Conservation (phyloP, 2,888 invertebrate genomes). For the Drosophila nigritarsus region DNA sequence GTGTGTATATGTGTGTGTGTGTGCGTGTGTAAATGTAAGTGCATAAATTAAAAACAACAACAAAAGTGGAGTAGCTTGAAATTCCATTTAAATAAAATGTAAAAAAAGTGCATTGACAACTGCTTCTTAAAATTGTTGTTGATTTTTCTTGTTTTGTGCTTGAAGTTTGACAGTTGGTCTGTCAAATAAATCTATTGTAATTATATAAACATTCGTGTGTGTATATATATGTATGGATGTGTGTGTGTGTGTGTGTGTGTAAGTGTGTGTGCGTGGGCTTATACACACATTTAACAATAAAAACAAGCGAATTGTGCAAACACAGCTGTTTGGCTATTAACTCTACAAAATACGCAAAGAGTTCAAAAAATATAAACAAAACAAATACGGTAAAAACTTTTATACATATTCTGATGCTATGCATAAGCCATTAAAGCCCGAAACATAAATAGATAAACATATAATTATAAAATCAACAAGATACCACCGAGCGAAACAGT, state of each 20-base stretch:
- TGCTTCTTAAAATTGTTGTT: slow-evolving; percentile 40
- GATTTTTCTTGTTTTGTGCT: slow-evolving; percentile 38
- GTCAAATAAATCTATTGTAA: slow-evolving; percentile 57
- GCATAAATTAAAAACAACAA: slow-evolving; percentile 52
- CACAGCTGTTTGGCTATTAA: slow-evolving; percentile 63
- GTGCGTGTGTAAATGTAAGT: slow-evolving; percentile 44
- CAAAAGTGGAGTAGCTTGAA: slow-evolving; percentile 52
- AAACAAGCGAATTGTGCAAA: slow-evolving; percentile 49
- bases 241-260: slow-evolving; percentile 1
- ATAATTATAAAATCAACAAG: slow-evolving; percentile 35
- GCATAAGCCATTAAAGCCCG: slow-evolving; percentile 27
- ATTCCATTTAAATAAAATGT: slow-evolving; percentile 42
- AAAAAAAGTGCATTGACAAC: slow-evolving; percentile 52
- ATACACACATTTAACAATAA: slow-evolving; percentile 12
- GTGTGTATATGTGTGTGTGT: slow-evolving; percentile 14
- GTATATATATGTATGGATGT: too few species aligned
- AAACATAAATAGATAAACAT: slow-evolving; percentile 46
- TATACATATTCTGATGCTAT: slow-evolving; percentile 21
- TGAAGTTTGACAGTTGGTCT: slow-evolving; percentile 49
- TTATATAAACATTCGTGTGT: slow-evolving; percentile 13
- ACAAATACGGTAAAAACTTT: slow-evolving; percentile 14
- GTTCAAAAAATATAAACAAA: slow-evolving; percentile 5
- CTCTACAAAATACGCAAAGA: slow-evolving; percentile 20
- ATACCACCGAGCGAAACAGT: slow-evolving; percentile 13
- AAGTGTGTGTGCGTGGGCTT: not conserved